phyloP scores from a whole-genome alignment of 1,140 invertebrate genomes.

The Leptinotarsa undecemlineata region DNA sequence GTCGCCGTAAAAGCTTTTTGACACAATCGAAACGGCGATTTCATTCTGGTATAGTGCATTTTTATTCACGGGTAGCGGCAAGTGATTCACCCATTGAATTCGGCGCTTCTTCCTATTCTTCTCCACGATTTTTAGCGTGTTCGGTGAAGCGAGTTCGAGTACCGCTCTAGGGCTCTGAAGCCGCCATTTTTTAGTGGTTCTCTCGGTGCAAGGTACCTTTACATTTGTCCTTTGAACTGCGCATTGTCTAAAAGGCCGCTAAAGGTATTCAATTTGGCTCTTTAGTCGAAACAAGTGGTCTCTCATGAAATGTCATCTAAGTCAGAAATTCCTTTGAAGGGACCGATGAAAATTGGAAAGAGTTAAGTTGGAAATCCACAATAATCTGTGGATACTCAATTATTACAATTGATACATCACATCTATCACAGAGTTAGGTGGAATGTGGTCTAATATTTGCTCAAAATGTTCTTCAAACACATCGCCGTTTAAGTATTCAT shows the following conservation, averaged over 20 bases:
- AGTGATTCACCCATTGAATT: conserved; percentile 50
- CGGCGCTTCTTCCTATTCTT: conserved; percentile 37
- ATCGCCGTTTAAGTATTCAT: too few relatives aligned
- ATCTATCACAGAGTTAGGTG: too few relatives aligned
- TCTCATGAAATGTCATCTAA: neutral
- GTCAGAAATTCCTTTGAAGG: neutral
- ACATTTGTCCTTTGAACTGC: neutral
- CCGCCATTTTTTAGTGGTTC: conserved; percentile 39
- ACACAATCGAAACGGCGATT: conserved; percentile 51
- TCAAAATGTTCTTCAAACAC: too few relatives aligned
- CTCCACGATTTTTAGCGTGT: conserved; percentile 24
- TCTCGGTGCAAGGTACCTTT: conserved; percentile 27
- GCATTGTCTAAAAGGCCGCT: neutral
- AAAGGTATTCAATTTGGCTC: neutral
- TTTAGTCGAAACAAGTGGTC: neutral
- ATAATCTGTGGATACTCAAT: too few relatives aligned
- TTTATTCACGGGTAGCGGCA: conserved; percentile 48
- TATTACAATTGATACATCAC: too few relatives aligned
- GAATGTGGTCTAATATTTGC: too few relatives aligned
- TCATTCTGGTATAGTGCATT: conserved; percentile 39
- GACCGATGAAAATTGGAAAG: neutral
- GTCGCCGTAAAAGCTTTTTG: conserved; percentile 56
- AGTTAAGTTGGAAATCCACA: too few relatives aligned
- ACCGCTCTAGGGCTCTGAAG: conserved; percentile 29
- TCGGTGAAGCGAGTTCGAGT: conserved; percentile 41